phyloP scores from a whole-genome alignment of 2,797 vertebrate genomes.

The Microctenopoma steveboyesi region DNA sequence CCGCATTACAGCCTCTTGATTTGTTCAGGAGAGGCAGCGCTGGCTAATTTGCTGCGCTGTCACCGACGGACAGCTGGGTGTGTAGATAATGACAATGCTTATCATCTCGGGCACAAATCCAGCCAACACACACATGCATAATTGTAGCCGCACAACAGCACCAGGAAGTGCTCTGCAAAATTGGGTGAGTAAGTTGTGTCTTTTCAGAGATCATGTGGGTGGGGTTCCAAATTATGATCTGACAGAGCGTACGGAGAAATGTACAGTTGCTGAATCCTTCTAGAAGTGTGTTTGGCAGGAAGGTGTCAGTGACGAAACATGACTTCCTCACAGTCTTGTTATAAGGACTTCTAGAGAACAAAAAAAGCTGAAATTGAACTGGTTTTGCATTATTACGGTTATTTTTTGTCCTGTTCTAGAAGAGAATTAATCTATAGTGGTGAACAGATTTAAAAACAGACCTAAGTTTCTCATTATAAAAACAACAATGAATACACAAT shows the following conservation, averaged over 20 bases:
- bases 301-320: conserved; percentile 5
- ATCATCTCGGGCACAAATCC: conserved; percentile 11
- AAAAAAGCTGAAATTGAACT: neutral
- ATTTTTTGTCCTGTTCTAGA: neutral
- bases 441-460: neutral
- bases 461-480: too few species aligned
- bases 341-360: neutral
- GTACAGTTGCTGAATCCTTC: neutral
- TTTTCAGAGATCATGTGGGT: conserved; percentile 8
- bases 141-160: conserved; percentile 5
- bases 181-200: neutral
- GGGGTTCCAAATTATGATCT: conserved; percentile 18
- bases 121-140: neutral
- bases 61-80: conserved; percentile 19
- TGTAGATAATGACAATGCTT: conserved; percentile 23
- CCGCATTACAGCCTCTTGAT: conserved; percentile 27
- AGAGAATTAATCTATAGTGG: neutral
- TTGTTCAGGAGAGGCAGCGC: conserved; percentile 18
- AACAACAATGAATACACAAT: too few species aligned
- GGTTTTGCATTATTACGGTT: neutral
- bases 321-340: neutral
- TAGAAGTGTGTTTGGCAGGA: conserved; percentile 1
- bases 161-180: neutral
- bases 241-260: neutral
- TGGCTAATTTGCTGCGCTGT: conserved; percentile 16